phyloP scores from a whole-genome alignment of 2,888 invertebrate species.

The Tanypteryx hageni region DNA sequence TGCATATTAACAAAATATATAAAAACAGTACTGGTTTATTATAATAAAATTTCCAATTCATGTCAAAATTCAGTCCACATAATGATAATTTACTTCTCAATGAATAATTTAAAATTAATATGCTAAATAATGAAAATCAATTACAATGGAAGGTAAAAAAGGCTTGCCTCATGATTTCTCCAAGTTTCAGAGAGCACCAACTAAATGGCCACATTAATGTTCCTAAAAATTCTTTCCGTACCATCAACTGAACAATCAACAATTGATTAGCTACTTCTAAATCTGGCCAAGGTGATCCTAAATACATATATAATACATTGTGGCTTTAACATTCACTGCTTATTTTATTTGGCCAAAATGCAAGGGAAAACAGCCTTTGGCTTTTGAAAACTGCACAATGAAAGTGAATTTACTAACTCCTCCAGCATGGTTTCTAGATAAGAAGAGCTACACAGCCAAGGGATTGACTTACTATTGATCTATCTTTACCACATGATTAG shows the following conservation, averaged over 20 bases:
- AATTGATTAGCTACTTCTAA: background rate
- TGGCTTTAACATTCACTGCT: background rate
- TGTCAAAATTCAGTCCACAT: no score
- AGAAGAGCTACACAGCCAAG: background rate
- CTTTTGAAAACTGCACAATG: background rate
- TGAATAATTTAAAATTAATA: background rate
- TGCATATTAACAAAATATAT: no score
- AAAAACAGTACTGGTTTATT: no score
- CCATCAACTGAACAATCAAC: background rate
- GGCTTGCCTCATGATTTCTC: background rate
- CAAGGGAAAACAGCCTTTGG: background rate
- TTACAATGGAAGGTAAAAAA: background rate
- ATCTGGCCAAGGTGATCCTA: background rate
- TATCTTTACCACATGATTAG: background rate
- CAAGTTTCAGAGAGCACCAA: background rate
- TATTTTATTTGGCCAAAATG: background rate
- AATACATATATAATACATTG: background rate
- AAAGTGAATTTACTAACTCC: background rate
- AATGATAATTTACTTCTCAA: no score
- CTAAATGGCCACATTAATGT: background rate
- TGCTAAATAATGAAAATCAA: background rate
- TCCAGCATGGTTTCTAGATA: background rate
- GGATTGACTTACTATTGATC: background rate
- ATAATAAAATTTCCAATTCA: no score
- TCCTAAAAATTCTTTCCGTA: background rate